Conservation (phyloP, 2,888 invertebrate genomes). For the Blastobasis lacticolella region DNA sequence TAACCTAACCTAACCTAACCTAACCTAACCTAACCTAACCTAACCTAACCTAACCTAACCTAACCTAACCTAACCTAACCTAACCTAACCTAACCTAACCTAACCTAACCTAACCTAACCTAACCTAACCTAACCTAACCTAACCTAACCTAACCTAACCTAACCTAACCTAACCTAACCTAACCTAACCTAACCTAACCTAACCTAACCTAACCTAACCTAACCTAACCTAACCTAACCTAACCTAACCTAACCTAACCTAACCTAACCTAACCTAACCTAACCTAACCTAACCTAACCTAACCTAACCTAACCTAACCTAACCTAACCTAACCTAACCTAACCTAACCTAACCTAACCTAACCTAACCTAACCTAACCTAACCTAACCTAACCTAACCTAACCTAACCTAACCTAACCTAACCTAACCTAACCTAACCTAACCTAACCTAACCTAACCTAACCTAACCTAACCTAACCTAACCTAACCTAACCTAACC, state of each 20-base stretch:
- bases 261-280: conserved; percentile 4
- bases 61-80: conserved; percentile 7
- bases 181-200: conserved; percentile 7
- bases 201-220: conserved; percentile 7
- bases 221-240: conserved; percentile 5
- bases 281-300: conserved; percentile 4
- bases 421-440: conserved; percentile 6
- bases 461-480: conserved; percentile 6
- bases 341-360: conserved; percentile 4
- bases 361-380: conserved; percentile 4
- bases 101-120: conserved; percentile 6
- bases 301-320: conserved; percentile 4
- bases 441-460: conserved; percentile 6
- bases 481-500: conserved; percentile 6
- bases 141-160: conserved; percentile 7
- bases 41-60: conserved; percentile 7
- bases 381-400: conserved; percentile 6
- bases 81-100: conserved; percentile 4
- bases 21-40: conserved; percentile 6
- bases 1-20: conserved; percentile 7
- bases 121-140: conserved; percentile 7
- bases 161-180: conserved; percentile 4
- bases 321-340: conserved; percentile 4
- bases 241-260: conserved; percentile 4
- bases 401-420: conserved; percentile 6